Base-by-base conservation (phyloP, 1,140 invertebrate genomes). In the Sitophilus oryzae region DNA sequence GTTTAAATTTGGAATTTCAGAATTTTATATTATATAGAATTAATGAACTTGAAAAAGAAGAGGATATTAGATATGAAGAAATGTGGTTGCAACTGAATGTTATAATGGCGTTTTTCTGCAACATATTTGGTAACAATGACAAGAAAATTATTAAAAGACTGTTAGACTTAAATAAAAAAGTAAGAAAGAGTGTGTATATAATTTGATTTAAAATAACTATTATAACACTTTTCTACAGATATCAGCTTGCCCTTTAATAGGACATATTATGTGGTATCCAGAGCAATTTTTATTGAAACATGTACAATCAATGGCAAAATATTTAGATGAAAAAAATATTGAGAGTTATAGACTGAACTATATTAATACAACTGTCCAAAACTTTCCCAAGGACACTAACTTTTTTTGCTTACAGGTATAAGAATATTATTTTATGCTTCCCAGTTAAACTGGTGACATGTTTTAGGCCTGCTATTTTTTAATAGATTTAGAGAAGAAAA, bases 251-350 rank as follows among this genome's bases (percentile, higher is more conserved):
- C 82, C 81, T 45, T 70, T 93, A 3, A 74, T 81, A 43, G 89
- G 88, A 1, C 86, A 86, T 68, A 75, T 86, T 15, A 67, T 91
- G 23, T 93, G 89, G 88, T 81, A 86, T 65, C 86, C 90, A 4
- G 87, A 86, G 69, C 76, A 79, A 56, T 92, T 92, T 73, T 73
- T 91, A 11, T 70, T 80, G 25, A 75, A 76, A 59, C 79, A 83
- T 72, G 66, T 84, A 23, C 76, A 79, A 47, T 73, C 79, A 36
- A 69, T 82, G 53, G 66, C 73, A 48, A 79, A 81, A 63, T 72
- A 75, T 48, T 66, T 82, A 22, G 81, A 85, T 67, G 77, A 77
- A 40, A 88, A 86, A 72, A 66, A 77, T 36, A 70, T 79, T 45
- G 74, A 74, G 18, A 76, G 74, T 58, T 64, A 76, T 49, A 74